These are phyloP conservation scores for Zapornia atra DNA, from an alignment of 2,113 vertebrate genomes.

Conservation along the genomic window DNA sequence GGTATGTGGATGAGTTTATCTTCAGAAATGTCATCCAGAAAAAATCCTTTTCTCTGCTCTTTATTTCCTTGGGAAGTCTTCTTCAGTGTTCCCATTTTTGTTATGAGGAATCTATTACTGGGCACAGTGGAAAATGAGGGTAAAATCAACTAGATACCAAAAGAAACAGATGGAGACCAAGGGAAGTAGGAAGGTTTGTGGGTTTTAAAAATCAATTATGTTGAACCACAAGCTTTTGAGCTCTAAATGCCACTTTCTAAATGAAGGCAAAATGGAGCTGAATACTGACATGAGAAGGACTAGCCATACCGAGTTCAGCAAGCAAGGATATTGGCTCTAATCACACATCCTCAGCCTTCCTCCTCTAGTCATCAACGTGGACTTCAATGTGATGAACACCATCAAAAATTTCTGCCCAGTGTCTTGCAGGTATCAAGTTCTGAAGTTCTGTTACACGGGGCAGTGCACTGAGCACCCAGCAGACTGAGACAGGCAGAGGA, in stretches of 20 bases:
- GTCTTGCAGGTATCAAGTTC: background rate
- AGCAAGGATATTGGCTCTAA: background rate
- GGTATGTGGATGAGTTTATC: background rate
- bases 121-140: background rate
- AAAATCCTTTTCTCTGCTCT: background rate
- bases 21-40: background rate
- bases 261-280: background rate
- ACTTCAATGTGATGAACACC: background rate
- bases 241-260: background rate
- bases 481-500: background rate
- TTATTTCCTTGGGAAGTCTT: background rate
- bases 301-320: background rate
- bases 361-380: background rate
- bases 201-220: background rate
- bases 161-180: background rate
- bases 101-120: background rate
- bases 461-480: background rate
- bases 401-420: background rate
- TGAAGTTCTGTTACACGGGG: background rate
- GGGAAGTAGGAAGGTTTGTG: background rate
- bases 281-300: background rate
- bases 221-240: background rate
- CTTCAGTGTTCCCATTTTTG: background rate
- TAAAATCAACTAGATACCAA: background rate
- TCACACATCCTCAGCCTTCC: background rate